These are phyloP conservation scores for Ivindomyrus marchei DNA, from an alignment of 2,113 vertebrate genomes.

Conservation along the genomic window DNA sequence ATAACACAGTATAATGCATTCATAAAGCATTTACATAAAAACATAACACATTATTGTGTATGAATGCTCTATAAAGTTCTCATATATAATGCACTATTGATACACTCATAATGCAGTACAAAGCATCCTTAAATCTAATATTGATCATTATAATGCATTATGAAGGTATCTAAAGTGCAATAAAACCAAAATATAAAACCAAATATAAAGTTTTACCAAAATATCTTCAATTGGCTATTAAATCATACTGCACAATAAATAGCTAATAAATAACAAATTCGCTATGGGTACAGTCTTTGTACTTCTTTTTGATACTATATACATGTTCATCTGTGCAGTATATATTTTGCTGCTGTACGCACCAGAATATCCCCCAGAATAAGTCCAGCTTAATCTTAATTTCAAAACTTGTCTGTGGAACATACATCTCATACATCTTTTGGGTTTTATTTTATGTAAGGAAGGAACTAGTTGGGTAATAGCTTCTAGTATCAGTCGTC, in stretches of 20 bases:
- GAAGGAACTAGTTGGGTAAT: constrained; percentile 40
- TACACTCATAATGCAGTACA: neutral
- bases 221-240: neutral
- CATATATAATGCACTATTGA: neutral
- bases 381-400: neutral
- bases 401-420: neutral
- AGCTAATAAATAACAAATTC: neutral
- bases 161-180: neutral
- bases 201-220: neutral
- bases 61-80: neutral
- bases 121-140: neutral
- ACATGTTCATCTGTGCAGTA: neutral
- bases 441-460: constrained; percentile 25
- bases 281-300: neutral
- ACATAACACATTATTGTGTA: neutral
- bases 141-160: neutral
- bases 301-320: neutral
- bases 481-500: constrained; percentile 47
- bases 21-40: neutral
- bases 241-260: neutral
- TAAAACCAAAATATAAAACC: neutral
- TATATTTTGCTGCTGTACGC: neutral
- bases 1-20: neutral
- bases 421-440: neutral
- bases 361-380: neutral